Percentiles rank a stretch among this genome's conserved stretches.
Evolutionary conservation across 2,888 invertebrate genomes (phyloP).

Genomic region (Galerucella calmariensis): DNA sequence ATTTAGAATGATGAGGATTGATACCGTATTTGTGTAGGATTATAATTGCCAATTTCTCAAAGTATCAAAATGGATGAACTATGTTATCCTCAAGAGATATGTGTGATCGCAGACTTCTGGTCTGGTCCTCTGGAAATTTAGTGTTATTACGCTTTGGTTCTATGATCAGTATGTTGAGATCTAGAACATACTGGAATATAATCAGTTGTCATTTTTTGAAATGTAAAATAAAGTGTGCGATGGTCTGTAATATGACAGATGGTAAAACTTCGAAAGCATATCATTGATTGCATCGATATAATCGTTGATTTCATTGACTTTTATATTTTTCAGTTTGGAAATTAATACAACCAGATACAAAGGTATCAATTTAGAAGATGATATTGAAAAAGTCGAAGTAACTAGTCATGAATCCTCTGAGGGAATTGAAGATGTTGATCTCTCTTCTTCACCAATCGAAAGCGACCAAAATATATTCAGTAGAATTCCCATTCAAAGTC

Average conservation of each 20-base stretch:
- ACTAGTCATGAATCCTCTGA: slow-evolving; percentile 58
- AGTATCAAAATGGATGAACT: too few relatives aligned
- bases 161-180: too few relatives aligned
- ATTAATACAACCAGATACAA: slow-evolving; percentile 43
- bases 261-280: neutral
- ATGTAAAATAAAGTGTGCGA: too few relatives aligned
- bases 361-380: slow-evolving; percentile 59
- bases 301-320: neutral
- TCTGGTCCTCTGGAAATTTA: too few relatives aligned
- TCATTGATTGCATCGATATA: neutral
- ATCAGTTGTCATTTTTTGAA: too few relatives aligned
- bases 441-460: slow-evolving; percentile 31
- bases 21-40: too few relatives aligned
- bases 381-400: slow-evolving; percentile 61
- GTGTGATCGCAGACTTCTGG: too few relatives aligned
- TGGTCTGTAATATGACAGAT: neutral
- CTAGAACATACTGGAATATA: too few relatives aligned
- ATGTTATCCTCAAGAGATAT: too few relatives aligned
- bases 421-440: slow-evolving; percentile 46
- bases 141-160: too few relatives aligned
- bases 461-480: slow-evolving; percentile 43
- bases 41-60: too few relatives aligned
- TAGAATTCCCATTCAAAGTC: slow-evolving; percentile 62
- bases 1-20: too few relatives aligned
- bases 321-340: slow-evolving; percentile 19